phyloP scores from a whole-genome alignment of 2,888 invertebrate species.

The Hypsopygia costalis region DNA sequence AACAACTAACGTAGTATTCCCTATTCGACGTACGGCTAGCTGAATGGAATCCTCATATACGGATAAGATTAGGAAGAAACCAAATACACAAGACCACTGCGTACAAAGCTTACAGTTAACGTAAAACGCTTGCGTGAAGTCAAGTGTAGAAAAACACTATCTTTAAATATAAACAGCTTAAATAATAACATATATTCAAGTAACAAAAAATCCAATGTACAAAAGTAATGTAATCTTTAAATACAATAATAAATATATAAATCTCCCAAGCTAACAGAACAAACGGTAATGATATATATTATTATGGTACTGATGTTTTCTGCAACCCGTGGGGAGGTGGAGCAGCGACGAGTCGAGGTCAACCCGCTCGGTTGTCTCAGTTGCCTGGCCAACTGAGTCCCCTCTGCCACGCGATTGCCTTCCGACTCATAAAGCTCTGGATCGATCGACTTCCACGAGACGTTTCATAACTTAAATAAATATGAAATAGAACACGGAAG shows the following conservation, averaged over 20 bases:
- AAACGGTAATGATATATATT: conserved; percentile 51
- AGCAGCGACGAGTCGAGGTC: background rate
- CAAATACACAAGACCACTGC: conserved; percentile 70
- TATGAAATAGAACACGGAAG: conserved; percentile 53
- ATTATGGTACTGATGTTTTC: conserved; percentile 36
- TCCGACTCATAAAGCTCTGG: conserved; percentile 14
- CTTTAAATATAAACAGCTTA: conserved; percentile 75
- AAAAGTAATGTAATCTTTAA: conserved; percentile 75
- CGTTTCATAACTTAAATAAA: conserved; percentile 55
- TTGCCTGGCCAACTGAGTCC: background rate
- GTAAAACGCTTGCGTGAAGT: conserved; percentile 66
- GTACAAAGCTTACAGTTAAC: conserved; percentile 70
- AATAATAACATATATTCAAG: conserved; percentile 74
- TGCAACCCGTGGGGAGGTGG: conserved; percentile 10
- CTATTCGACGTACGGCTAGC: conserved; percentile 65
- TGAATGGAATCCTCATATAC: conserved; percentile 65
- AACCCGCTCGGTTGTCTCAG: background rate
- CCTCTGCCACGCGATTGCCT: conserved; percentile 1
- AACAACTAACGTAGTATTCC: conserved; percentile 75
- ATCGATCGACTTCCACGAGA: conserved; percentile 33
- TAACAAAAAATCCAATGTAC: conserved; percentile 77
- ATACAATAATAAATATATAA: conserved; percentile 66
- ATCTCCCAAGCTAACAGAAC: conserved; percentile 69
- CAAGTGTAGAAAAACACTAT: conserved; percentile 69
- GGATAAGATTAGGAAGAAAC: conserved; percentile 68